phyloP scores from a whole-genome alignment of 2,113 vertebrate genomes.

The Catharus minimus region DNA sequence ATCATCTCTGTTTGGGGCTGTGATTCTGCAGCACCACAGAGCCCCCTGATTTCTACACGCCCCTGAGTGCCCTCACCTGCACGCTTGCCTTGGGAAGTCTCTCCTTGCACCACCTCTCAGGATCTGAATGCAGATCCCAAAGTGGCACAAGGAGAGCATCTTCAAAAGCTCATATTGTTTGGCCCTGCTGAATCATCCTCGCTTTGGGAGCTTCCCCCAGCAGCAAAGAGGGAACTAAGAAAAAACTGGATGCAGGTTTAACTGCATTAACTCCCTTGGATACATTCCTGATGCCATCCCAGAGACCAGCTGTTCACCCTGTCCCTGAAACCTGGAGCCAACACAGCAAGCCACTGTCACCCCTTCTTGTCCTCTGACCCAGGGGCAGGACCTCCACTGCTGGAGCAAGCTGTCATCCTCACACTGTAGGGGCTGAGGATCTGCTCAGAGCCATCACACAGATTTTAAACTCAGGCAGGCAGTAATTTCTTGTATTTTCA shows the following conservation, averaged over 20 bases:
- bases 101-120: not conserved
- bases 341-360: not conserved
- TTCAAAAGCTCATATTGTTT: not conserved
- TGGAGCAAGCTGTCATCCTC: not conserved
- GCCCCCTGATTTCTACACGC: not conserved
- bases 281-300: not conserved
- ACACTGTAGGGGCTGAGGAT: not conserved
- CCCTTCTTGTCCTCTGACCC: not conserved
- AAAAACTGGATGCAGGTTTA: not conserved
- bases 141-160: fast-evolving
- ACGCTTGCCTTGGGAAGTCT: fast-evolving
- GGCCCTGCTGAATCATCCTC: not conserved
- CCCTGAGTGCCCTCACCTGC: fast-evolving
- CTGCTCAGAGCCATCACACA: not conserved
- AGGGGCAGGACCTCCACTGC: not conserved
- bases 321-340: not conserved
- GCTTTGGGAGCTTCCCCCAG: not conserved
- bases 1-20: not conserved
- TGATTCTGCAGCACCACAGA: fast-evolving
- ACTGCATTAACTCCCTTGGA: not conserved
- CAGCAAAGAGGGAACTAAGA: not conserved
- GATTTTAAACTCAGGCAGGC: not conserved
- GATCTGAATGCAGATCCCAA: not conserved
- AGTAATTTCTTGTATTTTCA: not conserved
- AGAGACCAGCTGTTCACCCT: not conserved